Evolutionary conservation across 2,888 invertebrate genomes (phyloP).

Genomic region (Enchytraeus crypticus): DNA sequence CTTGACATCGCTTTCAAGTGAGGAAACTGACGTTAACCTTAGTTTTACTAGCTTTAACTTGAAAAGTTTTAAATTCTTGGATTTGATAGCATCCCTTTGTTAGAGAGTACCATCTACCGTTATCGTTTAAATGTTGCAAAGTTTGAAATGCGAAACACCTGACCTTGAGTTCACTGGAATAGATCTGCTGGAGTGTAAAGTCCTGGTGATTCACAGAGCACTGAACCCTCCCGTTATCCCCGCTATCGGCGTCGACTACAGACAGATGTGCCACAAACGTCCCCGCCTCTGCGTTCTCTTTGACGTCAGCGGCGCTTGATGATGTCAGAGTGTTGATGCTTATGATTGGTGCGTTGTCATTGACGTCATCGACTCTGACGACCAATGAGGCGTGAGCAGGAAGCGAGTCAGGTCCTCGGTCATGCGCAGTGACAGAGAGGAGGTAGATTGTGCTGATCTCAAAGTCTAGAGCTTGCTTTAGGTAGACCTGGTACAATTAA

Average conservation of each 20-base stretch:
- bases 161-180: constrained; percentile 13
- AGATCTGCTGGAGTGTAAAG: constrained; percentile 11
- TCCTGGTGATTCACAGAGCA: constrained; percentile 4
- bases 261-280: constrained; percentile 17
- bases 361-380: constrained; percentile 22
- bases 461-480: constrained; percentile 18
- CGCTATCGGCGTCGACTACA: constrained; percentile 16
- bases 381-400: constrained; percentile 21
- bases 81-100: too few species aligned
- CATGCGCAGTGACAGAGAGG: constrained; percentile 23
- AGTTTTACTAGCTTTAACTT: too few species aligned
- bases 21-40: too few species aligned
- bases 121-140: too few species aligned
- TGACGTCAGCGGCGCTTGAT: background rate
- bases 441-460: constrained; percentile 19
- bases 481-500: constrained; percentile 15
- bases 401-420: constrained; percentile 24
- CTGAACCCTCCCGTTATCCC: constrained; percentile 5
- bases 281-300: constrained; percentile 7
- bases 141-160: too few species aligned
- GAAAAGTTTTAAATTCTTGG: too few species aligned
- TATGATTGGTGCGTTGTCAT: constrained; percentile 26
- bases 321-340: constrained; percentile 22
- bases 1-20: too few species aligned
- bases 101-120: too few species aligned